A percentile compares a stretch with the other conserved stretches of the same genome.
Evolutionary conservation across 1,140 invertebrate genomes (phyloP).

Genomic region (Metopolophium dirhodum): DNA sequence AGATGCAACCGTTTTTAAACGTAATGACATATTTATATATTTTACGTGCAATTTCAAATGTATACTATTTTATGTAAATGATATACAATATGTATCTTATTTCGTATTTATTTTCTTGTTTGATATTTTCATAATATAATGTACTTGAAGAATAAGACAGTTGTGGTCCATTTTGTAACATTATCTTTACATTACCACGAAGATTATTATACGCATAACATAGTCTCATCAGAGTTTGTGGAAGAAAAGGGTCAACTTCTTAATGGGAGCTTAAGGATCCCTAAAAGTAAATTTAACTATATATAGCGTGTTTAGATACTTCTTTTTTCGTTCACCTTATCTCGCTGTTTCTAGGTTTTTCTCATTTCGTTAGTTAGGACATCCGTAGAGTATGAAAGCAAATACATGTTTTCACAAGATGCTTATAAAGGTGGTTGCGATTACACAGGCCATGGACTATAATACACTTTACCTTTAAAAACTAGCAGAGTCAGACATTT

Average conservation of each 20-base stretch:
- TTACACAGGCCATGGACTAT: neutral
- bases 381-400: neutral
- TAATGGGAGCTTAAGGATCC: conserved; percentile 19
- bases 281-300: conserved; percentile 28
- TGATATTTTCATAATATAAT: neutral
- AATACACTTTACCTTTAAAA: neutral
- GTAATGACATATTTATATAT: neutral
- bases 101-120: neutral
- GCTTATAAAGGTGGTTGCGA: conserved; percentile 21
- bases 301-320: neutral
- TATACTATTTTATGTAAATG: neutral
- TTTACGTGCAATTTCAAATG: neutral
- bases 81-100: neutral
- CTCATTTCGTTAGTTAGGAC: neutral
- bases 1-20: neutral
- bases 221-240: no score
- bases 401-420: conserved; percentile 40
- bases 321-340: neutral
- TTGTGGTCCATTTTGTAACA: neutral
- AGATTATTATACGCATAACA: conserved; percentile 25
- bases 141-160: neutral
- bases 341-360: neutral
- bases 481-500: neutral
- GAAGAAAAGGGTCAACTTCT: conserved; percentile 21
- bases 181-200: neutral